Evolutionary conservation across 2,113 vertebrate species (phyloP), one percentile per base, ranked within the genome.

Genomic region (Rafetus swinhoei): DNA sequence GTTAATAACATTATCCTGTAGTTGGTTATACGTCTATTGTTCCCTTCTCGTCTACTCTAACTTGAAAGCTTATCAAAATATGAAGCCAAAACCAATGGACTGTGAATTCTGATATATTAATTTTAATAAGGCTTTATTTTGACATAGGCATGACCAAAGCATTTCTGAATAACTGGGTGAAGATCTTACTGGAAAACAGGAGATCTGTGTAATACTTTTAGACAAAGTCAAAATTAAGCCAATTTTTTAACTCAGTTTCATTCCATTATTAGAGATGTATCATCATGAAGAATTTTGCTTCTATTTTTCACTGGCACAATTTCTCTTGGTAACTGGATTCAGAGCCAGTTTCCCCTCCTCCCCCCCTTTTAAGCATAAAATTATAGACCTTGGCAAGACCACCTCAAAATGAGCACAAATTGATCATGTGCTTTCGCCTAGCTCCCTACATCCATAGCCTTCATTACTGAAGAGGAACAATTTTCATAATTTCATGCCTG

Each of bases 11-110:
- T 62, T 93, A 90, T 95, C 69, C 93, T 88, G 39, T 72, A 96
- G 91, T 92, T 96, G 95, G 95, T 95, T 97, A 96, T 96, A 92
- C 88, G 95, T 89, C 82, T 86, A 87, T 82, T 90, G 90, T 91
- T 95, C 83, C 96, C 94, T 83, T 74, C 82, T 95, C 69, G 77
- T 79, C 88, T 82, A 92, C 91, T 95, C 69, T 69, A 93, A 95
- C 96, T 95, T 89, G 87, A 81, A 97, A 96, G 35, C 54, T 57
- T 93, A 90, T 88, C 91, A 96, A 92, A 96, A 91, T 96, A 87
- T 88, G 84, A 95, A 97, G 95, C 93, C 87, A 93, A 10, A 83
- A 93, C 95, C 89, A 96, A 57, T n/a, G 90, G 84, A 94, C 87
- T 94, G 85, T 90, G 81, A 90, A 93, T 93, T 96, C 90, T 96